Evolutionary conservation across 2,888 invertebrate genomes (phyloP).

Genomic region (Lasioglossum morio): DNA sequence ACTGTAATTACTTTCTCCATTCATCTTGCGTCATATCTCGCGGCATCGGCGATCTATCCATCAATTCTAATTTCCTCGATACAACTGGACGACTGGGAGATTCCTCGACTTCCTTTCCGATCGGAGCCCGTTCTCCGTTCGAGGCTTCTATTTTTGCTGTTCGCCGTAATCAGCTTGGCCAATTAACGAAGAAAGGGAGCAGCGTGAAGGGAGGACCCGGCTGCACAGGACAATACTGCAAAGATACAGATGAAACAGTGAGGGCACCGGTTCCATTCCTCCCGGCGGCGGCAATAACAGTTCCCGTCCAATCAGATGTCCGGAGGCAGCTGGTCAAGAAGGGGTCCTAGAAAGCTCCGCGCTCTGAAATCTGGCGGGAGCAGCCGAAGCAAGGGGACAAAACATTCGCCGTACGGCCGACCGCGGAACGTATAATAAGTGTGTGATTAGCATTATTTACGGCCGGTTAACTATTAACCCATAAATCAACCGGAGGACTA

Average conservation of each 20-base stretch:
- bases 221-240: not conserved
- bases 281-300: slow-evolving; percentile 26
- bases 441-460: slow-evolving; percentile 85
- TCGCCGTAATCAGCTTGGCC: not conserved
- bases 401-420: slow-evolving; percentile 75
- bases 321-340: slow-evolving; percentile 20
- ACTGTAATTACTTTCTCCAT: not conserved
- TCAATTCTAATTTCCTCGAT: not conserved
- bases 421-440: slow-evolving; percentile 83
- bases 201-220: not conserved
- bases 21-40: not conserved
- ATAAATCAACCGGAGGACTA: slow-evolving; percentile 82
- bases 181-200: not conserved
- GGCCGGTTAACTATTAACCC: slow-evolving; percentile 84
- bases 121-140: not conserved
- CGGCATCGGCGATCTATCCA: not conserved
- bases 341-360: slow-evolving; percentile 16
- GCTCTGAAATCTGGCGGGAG: slow-evolving; percentile 51
- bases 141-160: not conserved
- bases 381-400: slow-evolving; percentile 69
- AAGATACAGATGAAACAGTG: slow-evolving; percentile 7
- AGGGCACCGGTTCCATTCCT: not conserved
- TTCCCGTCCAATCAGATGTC: slow-evolving; percentile 36
- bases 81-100: not conserved
- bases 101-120: not conserved